A percentile compares a stretch with the other conserved stretches of the same genome.
Evolutionary conservation across 2,797 vertebrate species (phyloP).

Genomic region (Esox lucius): DNA sequence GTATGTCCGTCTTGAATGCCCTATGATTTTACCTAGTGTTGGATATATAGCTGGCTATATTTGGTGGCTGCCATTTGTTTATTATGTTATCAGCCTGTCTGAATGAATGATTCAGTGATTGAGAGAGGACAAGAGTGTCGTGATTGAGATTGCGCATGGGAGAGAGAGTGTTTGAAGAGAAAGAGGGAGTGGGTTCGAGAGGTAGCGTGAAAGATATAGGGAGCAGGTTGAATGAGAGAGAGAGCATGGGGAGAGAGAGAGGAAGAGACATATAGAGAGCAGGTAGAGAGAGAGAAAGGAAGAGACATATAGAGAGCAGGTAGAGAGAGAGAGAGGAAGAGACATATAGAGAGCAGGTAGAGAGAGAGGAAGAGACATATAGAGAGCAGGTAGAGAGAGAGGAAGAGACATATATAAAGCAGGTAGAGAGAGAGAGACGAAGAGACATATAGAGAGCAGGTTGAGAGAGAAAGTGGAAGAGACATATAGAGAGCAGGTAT

Average conservation of each 20-base stretch:
- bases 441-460: no score
- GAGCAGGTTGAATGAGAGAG: not conserved
- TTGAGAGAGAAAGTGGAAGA: no score
- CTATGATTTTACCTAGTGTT: slow-evolving; percentile 81
- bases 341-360: no score
- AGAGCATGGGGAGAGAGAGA: not conserved
- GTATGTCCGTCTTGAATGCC: slow-evolving; percentile 78
- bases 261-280: no score
- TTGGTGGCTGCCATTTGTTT: slow-evolving; percentile 84
- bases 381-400: not conserved
- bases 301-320: no score
- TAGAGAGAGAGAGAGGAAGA: not conserved
- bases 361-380: no score
- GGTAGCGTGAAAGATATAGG: not conserved
- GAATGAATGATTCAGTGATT: slow-evolving; percentile 51
- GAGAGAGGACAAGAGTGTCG: slow-evolving; percentile 47
- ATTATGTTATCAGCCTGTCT: slow-evolving; percentile 80
- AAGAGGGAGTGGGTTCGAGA: not conserved
- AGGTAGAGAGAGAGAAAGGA: not conserved
- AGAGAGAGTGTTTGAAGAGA: not conserved
- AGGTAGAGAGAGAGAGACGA: not conserved
- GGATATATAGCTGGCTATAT: slow-evolving; percentile 75
- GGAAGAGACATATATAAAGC: no score
- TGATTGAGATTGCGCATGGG: not conserved
- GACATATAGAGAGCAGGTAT: no score